Conservation (phyloP, 2,113 vertebrate genomes). For the Dicentrarchus labrax region DNA sequence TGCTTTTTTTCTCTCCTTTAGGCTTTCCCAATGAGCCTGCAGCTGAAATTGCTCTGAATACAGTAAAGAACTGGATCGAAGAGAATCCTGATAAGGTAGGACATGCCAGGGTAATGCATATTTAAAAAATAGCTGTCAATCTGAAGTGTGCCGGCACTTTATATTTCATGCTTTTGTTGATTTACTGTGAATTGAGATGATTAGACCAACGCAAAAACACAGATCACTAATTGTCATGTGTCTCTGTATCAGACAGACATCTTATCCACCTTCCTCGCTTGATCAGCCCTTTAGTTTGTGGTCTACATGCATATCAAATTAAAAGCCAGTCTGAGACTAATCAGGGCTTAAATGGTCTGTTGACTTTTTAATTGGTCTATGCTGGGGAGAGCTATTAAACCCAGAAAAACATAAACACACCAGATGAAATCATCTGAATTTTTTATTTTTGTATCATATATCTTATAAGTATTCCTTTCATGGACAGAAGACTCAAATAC, state of each 20-base stretch:
- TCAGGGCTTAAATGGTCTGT: conserved; percentile 79
- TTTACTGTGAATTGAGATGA: conserved; percentile 38
- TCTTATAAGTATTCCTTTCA: conserved; percentile 44
- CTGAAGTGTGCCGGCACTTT: conserved; percentile 1
- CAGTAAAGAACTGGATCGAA: conserved; percentile 91
- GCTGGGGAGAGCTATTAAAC: conserved; percentile 60
- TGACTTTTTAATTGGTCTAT: conserved; percentile 75
- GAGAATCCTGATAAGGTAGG: conserved; percentile 93
- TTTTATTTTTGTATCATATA: conserved; percentile 51
- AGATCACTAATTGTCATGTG: conserved; percentile 52
- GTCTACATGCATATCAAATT: conserved; percentile 79
- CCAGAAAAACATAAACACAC: conserved; percentile 64
- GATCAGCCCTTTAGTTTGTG: conserved; percentile 61
- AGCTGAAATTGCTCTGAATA: conserved; percentile 91
- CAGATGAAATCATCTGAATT: conserved; percentile 65
- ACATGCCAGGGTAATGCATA: conserved; percentile 17
- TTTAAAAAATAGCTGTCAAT: conserved; percentile 32
- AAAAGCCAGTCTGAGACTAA: conserved; percentile 78
- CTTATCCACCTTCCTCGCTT: conserved; percentile 61
- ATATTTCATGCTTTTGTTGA: conserved; percentile 6
- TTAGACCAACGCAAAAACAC: conserved; percentile 46
- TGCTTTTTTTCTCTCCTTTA: conserved; percentile 71
- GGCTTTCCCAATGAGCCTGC: conserved; percentile 98
- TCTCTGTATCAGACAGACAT: conserved; percentile 50
- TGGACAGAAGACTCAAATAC: conserved; percentile 22